Conservation (phyloP, 2,113 vertebrate species). For the Poeciliopsis turrubarensis region DNA sequence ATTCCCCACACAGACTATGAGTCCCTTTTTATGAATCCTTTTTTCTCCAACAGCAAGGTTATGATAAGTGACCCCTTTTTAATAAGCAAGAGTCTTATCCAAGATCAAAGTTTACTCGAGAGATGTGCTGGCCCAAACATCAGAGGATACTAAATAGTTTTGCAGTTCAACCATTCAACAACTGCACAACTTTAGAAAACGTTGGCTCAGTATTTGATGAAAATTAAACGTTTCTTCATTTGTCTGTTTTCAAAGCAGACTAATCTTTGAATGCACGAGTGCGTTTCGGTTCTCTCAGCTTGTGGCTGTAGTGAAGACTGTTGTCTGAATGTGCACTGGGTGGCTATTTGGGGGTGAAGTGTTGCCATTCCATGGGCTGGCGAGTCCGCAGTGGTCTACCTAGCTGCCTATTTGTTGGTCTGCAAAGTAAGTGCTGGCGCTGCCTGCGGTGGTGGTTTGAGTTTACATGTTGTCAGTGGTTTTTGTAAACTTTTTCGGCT, state of each 20-base stretch:
- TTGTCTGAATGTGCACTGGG: slow-evolving; percentile 64
- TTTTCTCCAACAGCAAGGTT: slow-evolving; percentile 3
- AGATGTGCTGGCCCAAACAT: slow-evolving; percentile 25
- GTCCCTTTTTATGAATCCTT: background rate
- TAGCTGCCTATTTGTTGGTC: slow-evolving; percentile 71
- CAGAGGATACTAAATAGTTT: slow-evolving; percentile 35
- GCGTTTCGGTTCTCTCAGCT: slow-evolving; percentile 32
- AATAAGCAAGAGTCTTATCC: slow-evolving; percentile 15
- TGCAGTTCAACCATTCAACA: slow-evolving; percentile 38
- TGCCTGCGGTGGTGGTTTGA: slow-evolving; percentile 35
- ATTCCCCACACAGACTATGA: slow-evolving; percentile 13
- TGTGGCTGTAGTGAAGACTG: slow-evolving; percentile 58
- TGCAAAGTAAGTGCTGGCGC: slow-evolving; percentile 45
- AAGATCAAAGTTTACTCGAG: slow-evolving; percentile 37
- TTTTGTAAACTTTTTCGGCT: slow-evolving; percentile 49
- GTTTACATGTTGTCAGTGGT: slow-evolving; percentile 65
- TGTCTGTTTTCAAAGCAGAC: slow-evolving; percentile 64
- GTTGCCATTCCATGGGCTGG: slow-evolving; percentile 54
- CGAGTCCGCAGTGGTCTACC: slow-evolving; percentile 61
- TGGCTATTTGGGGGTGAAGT: slow-evolving; percentile 66
- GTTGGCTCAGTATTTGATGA: slow-evolving; percentile 66
- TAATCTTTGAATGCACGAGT: slow-evolving; percentile 42
- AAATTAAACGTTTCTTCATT: slow-evolving; percentile 56
- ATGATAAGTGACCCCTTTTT: slow-evolving; percentile 21
- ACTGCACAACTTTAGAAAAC: slow-evolving; percentile 67